Evolutionary conservation across 2,113 vertebrate genomes (phyloP).

Genomic region (Xiphorhynchus elegans): DNA sequence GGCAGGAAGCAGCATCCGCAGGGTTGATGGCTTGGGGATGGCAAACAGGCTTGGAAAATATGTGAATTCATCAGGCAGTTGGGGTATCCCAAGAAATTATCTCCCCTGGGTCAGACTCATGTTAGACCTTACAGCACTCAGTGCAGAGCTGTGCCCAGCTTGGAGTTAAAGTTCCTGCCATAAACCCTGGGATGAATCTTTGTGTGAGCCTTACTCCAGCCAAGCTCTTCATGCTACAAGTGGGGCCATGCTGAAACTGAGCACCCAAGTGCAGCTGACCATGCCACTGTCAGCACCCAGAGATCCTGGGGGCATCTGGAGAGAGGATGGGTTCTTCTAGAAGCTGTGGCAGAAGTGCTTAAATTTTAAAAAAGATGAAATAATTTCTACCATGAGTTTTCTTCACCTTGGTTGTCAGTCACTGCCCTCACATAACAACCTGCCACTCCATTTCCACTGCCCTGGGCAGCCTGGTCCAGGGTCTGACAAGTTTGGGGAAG

Average conservation of each 20-base stretch:
- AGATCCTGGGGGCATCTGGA: not conserved
- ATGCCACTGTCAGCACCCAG: not conserved
- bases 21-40: fast-evolving
- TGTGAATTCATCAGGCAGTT: not conserved
- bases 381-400: not conserved
- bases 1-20: fast-evolving
- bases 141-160: not conserved
- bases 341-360: not conserved
- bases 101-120: not conserved
- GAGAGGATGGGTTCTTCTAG: not conserved
- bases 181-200: not conserved
- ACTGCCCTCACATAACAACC: not conserved
- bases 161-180: not conserved
- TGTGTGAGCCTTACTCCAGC: not conserved
- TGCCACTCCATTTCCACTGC: not conserved
- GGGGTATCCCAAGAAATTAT: not conserved
- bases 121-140: not conserved
- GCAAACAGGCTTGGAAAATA: not conserved
- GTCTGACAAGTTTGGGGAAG: not conserved
- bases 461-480: not conserved
- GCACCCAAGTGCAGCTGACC: fast-evolving
- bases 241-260: not conserved
- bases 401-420: not conserved
- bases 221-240: not conserved
- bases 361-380: not conserved